These are phyloP conservation scores for Dryobota labecula DNA, from an alignment of 2,888 invertebrate species.

Conservation along the genomic window DNA sequence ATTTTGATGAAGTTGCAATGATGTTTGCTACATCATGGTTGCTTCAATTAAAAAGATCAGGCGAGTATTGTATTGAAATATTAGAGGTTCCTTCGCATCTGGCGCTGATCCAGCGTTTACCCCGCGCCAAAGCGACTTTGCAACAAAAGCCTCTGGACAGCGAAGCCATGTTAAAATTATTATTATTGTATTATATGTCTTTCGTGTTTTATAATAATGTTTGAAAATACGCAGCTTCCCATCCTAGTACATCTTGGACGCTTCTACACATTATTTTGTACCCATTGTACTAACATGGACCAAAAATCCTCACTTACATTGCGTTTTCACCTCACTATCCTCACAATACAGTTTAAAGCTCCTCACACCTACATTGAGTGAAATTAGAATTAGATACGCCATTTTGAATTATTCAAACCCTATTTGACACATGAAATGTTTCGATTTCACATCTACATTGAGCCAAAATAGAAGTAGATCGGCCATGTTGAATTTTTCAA, in stretches of 20 bases:
- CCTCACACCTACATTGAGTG: conserved; percentile 31
- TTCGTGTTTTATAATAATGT: conserved; percentile 7
- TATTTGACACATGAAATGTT: conserved; percentile 7
- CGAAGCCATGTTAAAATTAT: background rate
- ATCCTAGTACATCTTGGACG: conserved; percentile 37
- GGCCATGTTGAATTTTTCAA: conserved; percentile 37
- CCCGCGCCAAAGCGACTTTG: background rate
- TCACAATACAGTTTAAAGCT: conserved; percentile 29
- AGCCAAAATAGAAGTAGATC: conserved; percentile 50
- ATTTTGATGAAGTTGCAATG: conserved; percentile 3
- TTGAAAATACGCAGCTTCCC: conserved; percentile 24
- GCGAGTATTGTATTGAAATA: background rate
- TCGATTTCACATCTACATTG: conserved; percentile 14
- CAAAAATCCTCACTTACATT: conserved; percentile 25
- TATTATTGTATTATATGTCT: background rate
- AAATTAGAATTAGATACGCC: conserved; percentile 26
- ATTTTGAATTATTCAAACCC: conserved; percentile 16
- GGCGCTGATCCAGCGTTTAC: background rate
- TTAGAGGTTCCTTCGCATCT: background rate
- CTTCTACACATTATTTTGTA: conserved; percentile 35
- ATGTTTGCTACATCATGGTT: background rate
- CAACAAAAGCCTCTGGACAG: background rate
- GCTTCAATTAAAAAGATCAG: background rate
- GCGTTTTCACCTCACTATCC: conserved; percentile 38
- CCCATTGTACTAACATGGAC: conserved; percentile 36